A percentile compares a stretch with the other conserved stretches of the same genome.
phyloP scores from a whole-genome alignment of 2,797 vertebrate genomes.

The Urocyon cinereoargenteus region DNA sequence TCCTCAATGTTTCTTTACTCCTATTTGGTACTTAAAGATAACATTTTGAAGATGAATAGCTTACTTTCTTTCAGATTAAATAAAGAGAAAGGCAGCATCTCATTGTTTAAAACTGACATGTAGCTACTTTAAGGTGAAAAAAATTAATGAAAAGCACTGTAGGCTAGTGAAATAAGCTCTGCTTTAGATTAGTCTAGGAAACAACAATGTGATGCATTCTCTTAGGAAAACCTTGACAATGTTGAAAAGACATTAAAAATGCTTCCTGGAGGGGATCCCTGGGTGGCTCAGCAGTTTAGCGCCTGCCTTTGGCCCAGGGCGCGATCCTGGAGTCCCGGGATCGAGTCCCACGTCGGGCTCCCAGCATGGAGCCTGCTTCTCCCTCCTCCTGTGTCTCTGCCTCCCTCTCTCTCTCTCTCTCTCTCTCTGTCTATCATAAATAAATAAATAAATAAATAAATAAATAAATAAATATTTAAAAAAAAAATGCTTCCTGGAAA shows the following conservation, averaged over 20 bases:
- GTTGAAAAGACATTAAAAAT: conserved; percentile 52
- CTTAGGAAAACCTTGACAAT: conserved; percentile 37
- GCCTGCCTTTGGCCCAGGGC: too few species aligned
- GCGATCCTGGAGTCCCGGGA: too few species aligned
- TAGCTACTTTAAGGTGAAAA: conserved; percentile 48
- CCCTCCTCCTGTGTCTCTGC: too few species aligned
- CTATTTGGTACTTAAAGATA: conserved; percentile 59
- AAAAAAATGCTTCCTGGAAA: conserved; percentile 59
- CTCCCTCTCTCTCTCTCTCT: too few species aligned
- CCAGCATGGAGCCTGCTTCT: too few species aligned
- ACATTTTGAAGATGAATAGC: conserved; percentile 55
- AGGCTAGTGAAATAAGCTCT: conserved; percentile 61
- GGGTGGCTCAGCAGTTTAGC: too few species aligned
- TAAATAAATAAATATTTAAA: too few species aligned
- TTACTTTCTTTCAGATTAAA: conserved; percentile 66
- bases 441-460: too few species aligned
- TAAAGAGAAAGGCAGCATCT: conserved; percentile 50
- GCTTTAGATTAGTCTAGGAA: conserved; percentile 54
- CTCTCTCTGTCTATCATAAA: too few species aligned
- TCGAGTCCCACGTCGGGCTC: too few species aligned
- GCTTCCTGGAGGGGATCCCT: background rate
- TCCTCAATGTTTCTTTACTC: conserved; percentile 53
- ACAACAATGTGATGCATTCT: conserved; percentile 7
- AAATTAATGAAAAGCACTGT: conserved; percentile 64
- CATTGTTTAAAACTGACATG: conserved; percentile 41